Base-by-base conservation (phyloP, 2,797 vertebrate species). In the Leptoclinus maculatus region DNA sequence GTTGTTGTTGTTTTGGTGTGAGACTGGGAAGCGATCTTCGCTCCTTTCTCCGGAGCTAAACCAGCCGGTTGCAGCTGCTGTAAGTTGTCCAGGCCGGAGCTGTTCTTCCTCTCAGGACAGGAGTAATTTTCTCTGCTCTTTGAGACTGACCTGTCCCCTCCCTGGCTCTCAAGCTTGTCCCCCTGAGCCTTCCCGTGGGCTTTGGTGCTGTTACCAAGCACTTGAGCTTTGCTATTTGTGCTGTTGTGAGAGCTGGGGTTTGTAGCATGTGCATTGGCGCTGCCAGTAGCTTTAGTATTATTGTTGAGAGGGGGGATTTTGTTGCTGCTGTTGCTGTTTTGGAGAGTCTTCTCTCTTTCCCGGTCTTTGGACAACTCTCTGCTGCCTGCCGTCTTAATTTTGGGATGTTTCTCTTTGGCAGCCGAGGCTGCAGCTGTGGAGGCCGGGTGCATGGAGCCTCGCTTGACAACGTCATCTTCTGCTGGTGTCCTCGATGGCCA, bases 391-490 rank as follows among this genome's bases (percentile, higher is more conserved):
- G 83, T 89, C 87, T 94, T 94, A n/a, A 91, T 91, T 94, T 95
- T 96, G 91, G 93, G 87, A 49, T 92, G 91, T 84, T 95, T 96
- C 75, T 96, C 95, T 95, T 96, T 96, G 92, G 94, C 87, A 89
- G 91, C 89, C 67, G 92, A 87, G 71, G 84, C 85, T 74, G 88
- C 78, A 76, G 87, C 78, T 59, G 89, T 78, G 51, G 88, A 89
- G 27, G 73, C 84, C 85, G 83, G 74, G 64, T 94, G 93, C 70
- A 91, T 38, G 45, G 93, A 89, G 67, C 90, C 88, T 74, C 90
- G 91, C 84, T 95, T 95, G 70, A 91, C 91, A 57, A 86, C 68
- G 5, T 94, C 93, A 13, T 94, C 94, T 54, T 95, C 95, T 8
- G 78, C 78, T 39, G 90, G 84, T 21, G 88, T 84, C 88, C 88